Base-by-base conservation (phyloP, 2,113 vertebrate species). In the Cyprinodon tularosa region DNA sequence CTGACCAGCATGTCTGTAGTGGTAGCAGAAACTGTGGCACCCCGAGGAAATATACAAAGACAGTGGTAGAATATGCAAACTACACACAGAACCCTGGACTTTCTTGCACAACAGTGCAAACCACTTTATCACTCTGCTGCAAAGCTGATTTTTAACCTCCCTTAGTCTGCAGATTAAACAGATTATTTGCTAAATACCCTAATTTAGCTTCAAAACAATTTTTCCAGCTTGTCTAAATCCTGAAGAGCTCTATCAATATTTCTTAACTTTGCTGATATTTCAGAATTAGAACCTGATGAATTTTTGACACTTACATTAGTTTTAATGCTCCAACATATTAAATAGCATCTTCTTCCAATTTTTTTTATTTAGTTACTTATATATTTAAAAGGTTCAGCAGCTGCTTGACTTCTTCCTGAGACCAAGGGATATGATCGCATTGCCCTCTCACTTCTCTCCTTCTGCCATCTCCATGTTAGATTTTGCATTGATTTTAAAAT, bases 401-500 rank as follows among this genome's bases (percentile, higher is more conserved):
- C 50, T 48, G 29, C 47, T 68, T n/a, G 13, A 68, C 48, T 57
- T 12, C 7, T 48, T 48, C 12, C 50, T 40, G 37, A 11, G 36
- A 13, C 37, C 12, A 57, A 68, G 22, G 45, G 13, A 11, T 2
- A n/a, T 57, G 17, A 40, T 39, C 37, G 11, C 36, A n/a, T 57
- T 36, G 12, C 15, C 37, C 10, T 20, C 10, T 14, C 29, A 11
- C 13, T 68, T 38, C 12, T 8, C 40, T 71, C 3, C 20, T 11
- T 59, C 13, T 50, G 12, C 20, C n/a, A 13, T 14, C 20, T 40
- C 36, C 22, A 2, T 47, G 42, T 29, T 57, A n/a, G 5, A 12
- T 70, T 70, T 61, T 17, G 12, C 40, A 68, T 39, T 39, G 48
- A 53, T 68, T 53, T 39, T 12, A 39, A 71, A 60, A 11, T 60